Conservation (phyloP, 23 tunicate genomes). For the Trididemnum miniatum region DNA sequence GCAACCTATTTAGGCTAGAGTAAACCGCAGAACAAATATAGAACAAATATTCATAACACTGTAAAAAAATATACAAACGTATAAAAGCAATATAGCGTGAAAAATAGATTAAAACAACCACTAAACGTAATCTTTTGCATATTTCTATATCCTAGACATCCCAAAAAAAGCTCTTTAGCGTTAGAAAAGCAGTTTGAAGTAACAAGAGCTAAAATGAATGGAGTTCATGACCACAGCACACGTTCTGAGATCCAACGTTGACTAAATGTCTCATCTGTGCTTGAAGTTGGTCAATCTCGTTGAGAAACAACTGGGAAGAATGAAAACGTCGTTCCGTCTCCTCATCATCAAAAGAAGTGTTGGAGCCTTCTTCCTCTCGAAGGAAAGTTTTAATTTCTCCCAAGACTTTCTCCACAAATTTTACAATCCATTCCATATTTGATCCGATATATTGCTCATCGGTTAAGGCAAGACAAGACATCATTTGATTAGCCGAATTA, state of each 20-base stretch:
- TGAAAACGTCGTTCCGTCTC: not conserved
- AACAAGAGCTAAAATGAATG: too few species aligned
- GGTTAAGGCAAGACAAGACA: not conserved
- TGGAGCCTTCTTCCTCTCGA: not conserved
- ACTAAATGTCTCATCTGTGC: conserved; percentile 25
- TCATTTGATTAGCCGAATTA: too few species aligned
- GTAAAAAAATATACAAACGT: too few species aligned
- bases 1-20: too few species aligned
- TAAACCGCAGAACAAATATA: too few species aligned
- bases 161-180: too few species aligned
- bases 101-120: too few species aligned
- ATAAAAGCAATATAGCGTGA: too few species aligned
- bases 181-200: too few species aligned
- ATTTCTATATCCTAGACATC: too few species aligned
- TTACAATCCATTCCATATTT: conserved; percentile 1
- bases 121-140: too few species aligned
- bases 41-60: too few species aligned
- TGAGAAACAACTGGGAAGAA: conserved; percentile 4
- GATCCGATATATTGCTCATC: conserved; percentile 11
- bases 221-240: not conserved
- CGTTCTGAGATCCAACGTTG: not conserved
- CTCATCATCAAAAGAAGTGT: not conserved
- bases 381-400: not conserved
- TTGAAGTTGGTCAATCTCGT: conserved; percentile 42
- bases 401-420: not conserved